Evolutionary conservation across 2,888 invertebrate genomes (phyloP).

Genomic region (Acronicta alni): DNA sequence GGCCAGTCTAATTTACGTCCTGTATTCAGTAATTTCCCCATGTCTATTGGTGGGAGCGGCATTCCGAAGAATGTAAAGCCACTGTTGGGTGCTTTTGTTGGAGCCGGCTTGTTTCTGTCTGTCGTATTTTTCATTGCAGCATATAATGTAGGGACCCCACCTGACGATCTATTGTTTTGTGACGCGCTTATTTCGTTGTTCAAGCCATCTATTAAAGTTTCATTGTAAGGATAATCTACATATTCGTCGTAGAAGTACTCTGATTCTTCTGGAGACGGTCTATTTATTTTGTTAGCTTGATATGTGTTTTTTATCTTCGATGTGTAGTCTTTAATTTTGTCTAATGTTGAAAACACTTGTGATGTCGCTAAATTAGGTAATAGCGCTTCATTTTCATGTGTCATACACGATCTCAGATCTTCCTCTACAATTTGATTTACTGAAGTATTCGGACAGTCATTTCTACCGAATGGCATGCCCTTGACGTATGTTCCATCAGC

Average conservation of each 20-base stretch:
- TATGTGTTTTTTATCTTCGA: constrained; percentile 82
- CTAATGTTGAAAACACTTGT: constrained; percentile 89
- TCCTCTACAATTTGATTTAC: constrained; percentile 76
- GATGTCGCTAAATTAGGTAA: constrained; percentile 87
- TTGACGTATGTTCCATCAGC: constrained; percentile 94
- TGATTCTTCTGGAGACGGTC: constrained; percentile 92
- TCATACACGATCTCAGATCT: constrained; percentile 89
- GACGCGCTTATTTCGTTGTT: constrained; percentile 72
- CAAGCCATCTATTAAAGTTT: constrained; percentile 82
- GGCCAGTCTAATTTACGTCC: constrained; percentile 85
- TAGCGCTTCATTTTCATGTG: constrained; percentile 92
- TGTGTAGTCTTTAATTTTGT: constrained; percentile 86
- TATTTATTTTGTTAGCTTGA: constrained; percentile 84
- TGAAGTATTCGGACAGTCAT: constrained; percentile 89
- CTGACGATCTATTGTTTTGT: constrained; percentile 79
- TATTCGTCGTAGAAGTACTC: constrained; percentile 96
- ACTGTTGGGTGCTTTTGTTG: constrained; percentile 86
- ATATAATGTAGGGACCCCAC: constrained; percentile 89
- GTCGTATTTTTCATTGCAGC: constrained; percentile 75
- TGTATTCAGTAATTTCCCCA: constrained; percentile 90
- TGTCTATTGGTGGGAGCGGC: constrained; percentile 92
- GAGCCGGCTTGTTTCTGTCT: constrained; percentile 70
- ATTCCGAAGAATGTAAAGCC: constrained; percentile 96
- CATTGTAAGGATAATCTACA: constrained; percentile 93
- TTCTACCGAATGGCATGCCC: constrained; percentile 92